A percentile compares a stretch with the other conserved stretches of the same genome.
Evolutionary conservation across 2,888 invertebrate species (phyloP).

Genomic region (Platycheirus rosarum): DNA sequence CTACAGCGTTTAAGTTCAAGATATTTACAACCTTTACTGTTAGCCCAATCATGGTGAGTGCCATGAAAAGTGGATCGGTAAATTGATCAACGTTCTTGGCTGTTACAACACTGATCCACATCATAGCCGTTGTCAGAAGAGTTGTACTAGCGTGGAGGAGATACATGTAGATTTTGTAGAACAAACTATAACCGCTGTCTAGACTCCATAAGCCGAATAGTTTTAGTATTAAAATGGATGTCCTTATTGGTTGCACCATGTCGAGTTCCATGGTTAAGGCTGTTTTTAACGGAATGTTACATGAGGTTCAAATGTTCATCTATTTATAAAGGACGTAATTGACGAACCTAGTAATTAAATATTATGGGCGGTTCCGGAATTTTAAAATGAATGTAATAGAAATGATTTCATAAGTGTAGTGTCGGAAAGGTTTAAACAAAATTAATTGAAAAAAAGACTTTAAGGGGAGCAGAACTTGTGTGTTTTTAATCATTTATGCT

Average conservation of each 20-base stretch:
- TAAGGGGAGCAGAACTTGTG: no score
- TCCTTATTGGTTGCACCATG: conserved; percentile 34
- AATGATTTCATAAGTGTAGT: no score
- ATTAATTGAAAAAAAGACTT: no score
- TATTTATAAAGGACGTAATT: not conserved
- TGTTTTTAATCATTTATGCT: no score
- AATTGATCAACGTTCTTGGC: conserved; percentile 77
- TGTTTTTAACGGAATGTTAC: not conserved
- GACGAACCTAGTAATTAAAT: not conserved
- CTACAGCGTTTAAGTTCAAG: conserved; percentile 72
- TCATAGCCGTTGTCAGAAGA: conserved; percentile 75
- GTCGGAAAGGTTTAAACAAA: no score
- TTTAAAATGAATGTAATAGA: no score
- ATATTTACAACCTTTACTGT: conserved; percentile 78
- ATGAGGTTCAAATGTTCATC: not conserved
- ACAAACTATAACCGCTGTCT: conserved; percentile 7
- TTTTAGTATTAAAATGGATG: conserved; percentile 23
- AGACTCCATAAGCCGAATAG: conserved; percentile 43
- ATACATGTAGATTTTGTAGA: conserved; percentile 48
- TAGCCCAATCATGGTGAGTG: conserved; percentile 76
- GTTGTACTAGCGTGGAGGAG: conserved; percentile 76
- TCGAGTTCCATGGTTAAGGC: conserved; percentile 37
- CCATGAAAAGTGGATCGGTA: conserved; percentile 78
- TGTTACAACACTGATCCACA: conserved; percentile 77
- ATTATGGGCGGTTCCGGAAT: no score